phyloP scores from a whole-genome alignment of 2,113 vertebrate species.

The human region DNA sequence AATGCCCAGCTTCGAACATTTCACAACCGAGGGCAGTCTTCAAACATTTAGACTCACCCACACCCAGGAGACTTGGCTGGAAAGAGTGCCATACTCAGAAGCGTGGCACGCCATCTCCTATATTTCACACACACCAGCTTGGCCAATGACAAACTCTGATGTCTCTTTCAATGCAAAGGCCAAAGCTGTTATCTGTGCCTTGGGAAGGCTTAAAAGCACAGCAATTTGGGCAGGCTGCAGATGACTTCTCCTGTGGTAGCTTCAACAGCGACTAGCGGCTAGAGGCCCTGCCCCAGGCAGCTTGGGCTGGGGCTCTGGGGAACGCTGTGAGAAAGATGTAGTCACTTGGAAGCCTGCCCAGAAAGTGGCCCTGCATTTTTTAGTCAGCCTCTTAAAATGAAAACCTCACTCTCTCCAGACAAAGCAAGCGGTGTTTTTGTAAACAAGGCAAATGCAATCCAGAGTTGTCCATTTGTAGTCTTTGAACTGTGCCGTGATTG shows the following conservation, averaged over 20 bases:
- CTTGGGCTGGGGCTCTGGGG: slow-evolving; percentile 56
- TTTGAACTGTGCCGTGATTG: not conserved
- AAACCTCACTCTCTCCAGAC: slow-evolving; percentile 73
- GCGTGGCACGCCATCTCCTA: slow-evolving; percentile 51
- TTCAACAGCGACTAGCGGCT: slow-evolving; percentile 52
- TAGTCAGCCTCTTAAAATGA: slow-evolving; percentile 72
- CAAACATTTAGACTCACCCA: slow-evolving; percentile 67
- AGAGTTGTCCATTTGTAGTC: not conserved
- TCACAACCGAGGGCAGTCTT: slow-evolving; percentile 51
- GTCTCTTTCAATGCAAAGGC: slow-evolving; percentile 53
- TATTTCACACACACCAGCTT: slow-evolving; percentile 35
- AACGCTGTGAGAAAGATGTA: slow-evolving; percentile 65
- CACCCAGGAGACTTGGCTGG: slow-evolving; percentile 37
- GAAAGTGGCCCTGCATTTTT: slow-evolving; percentile 76
- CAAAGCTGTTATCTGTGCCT: slow-evolving; percentile 3
- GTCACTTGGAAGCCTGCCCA: slow-evolving; percentile 75
- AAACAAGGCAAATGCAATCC: slow-evolving; percentile 55
- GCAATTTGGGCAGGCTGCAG: slow-evolving; percentile 60
- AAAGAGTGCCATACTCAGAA: slow-evolving; percentile 62
- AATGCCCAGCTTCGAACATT: slow-evolving; percentile 38
- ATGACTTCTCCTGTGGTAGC: slow-evolving; percentile 49
- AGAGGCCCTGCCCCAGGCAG: slow-evolving; percentile 72
- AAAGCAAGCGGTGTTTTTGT: slow-evolving; percentile 52
- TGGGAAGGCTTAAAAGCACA: slow-evolving; percentile 8
- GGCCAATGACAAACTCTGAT: slow-evolving; percentile 55